A percentile compares a stretch with the other conserved stretches of the same genome.
Evolutionary conservation across 2,888 invertebrate species (phyloP).

Genomic region (Netelia fuscicornis): DNA sequence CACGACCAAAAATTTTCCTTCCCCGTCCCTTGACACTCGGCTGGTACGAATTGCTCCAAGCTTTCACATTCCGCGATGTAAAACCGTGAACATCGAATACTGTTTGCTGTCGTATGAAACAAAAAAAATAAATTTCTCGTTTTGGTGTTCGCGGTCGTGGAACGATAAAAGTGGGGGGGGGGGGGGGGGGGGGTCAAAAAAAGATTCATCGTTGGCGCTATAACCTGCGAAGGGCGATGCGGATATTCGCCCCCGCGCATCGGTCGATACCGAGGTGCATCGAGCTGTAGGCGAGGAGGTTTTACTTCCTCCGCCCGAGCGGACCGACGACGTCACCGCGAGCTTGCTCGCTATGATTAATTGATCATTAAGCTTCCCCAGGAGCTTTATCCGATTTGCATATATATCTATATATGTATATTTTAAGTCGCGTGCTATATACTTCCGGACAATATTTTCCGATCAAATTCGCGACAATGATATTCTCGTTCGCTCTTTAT

Average conservation of each 20-base stretch:
- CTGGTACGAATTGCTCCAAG: too few relatives aligned
- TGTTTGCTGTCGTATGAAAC: too few relatives aligned
- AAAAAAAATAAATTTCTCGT: too few relatives aligned
- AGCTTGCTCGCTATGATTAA: slow-evolving; percentile 43
- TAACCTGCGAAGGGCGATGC: slow-evolving; percentile 20
- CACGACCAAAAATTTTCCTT: too few relatives aligned
- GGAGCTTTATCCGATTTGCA: slow-evolving; percentile 48
- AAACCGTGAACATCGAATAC: too few relatives aligned
- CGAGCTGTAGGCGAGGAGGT: slow-evolving; percentile 34
- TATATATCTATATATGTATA: slow-evolving; percentile 29
- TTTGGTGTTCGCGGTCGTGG: too few relatives aligned
- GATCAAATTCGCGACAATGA: slow-evolving; percentile 27
- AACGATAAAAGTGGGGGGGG: too few relatives aligned
- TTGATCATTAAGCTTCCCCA: slow-evolving; percentile 49
- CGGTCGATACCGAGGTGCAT: slow-evolving; percentile 52
- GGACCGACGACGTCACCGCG: slow-evolving; percentile 11
- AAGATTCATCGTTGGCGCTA: background rate
- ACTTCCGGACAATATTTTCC: slow-evolving; percentile 14
- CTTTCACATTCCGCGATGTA: too few relatives aligned
- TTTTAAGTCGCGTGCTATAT: slow-evolving; percentile 2
- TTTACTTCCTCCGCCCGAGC: slow-evolving; percentile 5
- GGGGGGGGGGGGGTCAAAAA: background rate
- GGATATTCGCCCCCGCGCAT: slow-evolving; percentile 22
- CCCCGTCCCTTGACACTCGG: too few relatives aligned
- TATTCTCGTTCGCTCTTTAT: background rate